A percentile compares a stretch with the other conserved stretches of the same genome.
Evolutionary conservation across 2,797 vertebrate genomes (phyloP).

Genomic region (Cephalopachus bancanus): DNA sequence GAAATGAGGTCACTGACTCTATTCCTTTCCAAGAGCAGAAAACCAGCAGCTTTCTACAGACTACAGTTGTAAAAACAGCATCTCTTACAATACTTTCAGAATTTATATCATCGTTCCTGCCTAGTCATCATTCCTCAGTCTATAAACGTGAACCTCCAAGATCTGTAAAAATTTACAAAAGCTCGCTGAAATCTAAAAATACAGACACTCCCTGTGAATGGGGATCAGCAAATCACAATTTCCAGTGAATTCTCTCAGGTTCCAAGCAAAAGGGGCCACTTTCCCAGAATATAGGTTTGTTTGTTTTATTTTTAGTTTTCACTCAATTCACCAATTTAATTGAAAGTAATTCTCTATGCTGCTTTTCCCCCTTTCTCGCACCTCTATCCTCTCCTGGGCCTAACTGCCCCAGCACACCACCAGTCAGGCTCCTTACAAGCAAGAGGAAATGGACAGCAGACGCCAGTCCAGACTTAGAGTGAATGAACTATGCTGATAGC

Average conservation of each 20-base stretch:
- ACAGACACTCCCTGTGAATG: not conserved
- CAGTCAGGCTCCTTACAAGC: not conserved
- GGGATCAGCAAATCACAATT: not conserved
- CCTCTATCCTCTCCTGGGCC: not conserved
- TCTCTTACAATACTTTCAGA: not conserved
- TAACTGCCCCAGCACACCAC: not conserved
- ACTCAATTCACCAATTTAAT: not conserved
- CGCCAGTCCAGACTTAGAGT: not conserved
- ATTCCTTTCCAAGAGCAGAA: not conserved
- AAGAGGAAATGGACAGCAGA: not conserved
- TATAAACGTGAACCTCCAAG: not conserved
- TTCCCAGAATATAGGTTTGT: not conserved
- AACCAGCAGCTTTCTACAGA: not conserved
- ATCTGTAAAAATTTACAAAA: not conserved
- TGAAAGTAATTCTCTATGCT: not conserved
- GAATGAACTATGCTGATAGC: conserved; percentile 65
- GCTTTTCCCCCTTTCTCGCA: not conserved
- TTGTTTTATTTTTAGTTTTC: not conserved
- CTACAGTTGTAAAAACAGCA: not conserved
- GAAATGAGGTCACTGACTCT: not conserved
- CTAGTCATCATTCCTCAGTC: conserved; percentile 37
- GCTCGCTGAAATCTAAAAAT: not conserved
- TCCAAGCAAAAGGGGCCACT: not conserved
- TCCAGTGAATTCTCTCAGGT: not conserved
- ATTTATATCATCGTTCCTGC: not conserved